Conservation (phyloP, 2,888 invertebrate genomes). For the Terebella lapidaria region DNA sequence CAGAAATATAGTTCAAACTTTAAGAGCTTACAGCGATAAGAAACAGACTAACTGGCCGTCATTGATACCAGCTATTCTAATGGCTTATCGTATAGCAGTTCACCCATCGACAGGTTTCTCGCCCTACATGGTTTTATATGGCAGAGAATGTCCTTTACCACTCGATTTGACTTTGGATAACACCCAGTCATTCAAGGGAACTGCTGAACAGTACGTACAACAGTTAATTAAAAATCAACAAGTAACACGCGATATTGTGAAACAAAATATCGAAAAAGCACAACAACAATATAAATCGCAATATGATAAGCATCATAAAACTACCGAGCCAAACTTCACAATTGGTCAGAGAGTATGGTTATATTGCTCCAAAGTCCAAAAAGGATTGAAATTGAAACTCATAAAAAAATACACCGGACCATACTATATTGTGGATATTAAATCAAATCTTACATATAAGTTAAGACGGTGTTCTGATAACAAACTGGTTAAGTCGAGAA, state of each 20-base stretch:
- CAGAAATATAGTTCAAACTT: neutral
- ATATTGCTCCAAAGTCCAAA: neutral
- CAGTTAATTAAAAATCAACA: neutral
- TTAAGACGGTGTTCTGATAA: neutral
- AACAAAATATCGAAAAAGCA: neutral
- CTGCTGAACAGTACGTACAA: neutral
- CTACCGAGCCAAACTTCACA: neutral
- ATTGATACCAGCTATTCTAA: neutral
- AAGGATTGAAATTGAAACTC: neutral
- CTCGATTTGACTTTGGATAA: neutral
- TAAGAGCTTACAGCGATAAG: neutral
- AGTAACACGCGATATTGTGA: neutral
- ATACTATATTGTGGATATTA: neutral
- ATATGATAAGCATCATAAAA: slow-evolving; percentile 1
- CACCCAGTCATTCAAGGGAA: neutral
- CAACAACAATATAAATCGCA: neutral
- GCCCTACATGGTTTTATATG: neutral
- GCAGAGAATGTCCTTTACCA: neutral
- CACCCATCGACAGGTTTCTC: neutral
- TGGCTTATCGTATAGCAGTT: neutral
- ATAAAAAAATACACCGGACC: neutral
- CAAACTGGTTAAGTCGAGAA: neutral
- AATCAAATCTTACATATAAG: neutral
- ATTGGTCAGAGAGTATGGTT: neutral
- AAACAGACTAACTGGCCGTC: slow-evolving; percentile 4